phyloP scores from a whole-genome alignment of 2,797 vertebrate species.

The Myotis findleyi region DNA sequence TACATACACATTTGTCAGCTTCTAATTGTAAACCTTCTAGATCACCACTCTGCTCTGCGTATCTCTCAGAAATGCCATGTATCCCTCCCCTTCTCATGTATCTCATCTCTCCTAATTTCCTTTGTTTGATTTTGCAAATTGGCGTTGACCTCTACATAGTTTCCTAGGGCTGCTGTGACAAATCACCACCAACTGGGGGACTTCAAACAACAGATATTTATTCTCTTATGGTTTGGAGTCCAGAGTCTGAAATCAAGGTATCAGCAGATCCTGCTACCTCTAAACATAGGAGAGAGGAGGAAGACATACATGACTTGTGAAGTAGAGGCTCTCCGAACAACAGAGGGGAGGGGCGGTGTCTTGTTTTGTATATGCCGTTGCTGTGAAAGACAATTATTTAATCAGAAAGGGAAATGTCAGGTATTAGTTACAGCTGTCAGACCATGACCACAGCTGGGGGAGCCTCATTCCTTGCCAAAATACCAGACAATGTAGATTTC shows the following conservation, averaged over 20 bases:
- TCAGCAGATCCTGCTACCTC: background rate
- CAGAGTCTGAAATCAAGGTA: background rate
- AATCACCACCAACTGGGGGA: background rate
- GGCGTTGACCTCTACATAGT: background rate
- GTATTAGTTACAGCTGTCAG: constrained; percentile 1
- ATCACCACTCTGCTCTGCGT: background rate
- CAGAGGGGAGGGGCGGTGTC: background rate
- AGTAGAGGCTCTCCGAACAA: background rate
- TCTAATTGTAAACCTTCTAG: background rate
- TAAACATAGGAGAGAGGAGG: background rate
- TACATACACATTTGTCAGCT: background rate
- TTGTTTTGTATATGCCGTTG: background rate
- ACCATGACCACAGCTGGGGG: background rate
- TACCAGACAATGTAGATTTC: background rate
- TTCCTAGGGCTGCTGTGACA: background rate
- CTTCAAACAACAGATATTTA: background rate
- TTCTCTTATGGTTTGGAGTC: background rate
- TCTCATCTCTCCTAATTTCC: background rate
- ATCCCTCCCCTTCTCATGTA: background rate
- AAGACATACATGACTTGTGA: background rate
- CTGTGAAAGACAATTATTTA: constrained; percentile 48
- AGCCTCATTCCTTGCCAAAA: background rate
- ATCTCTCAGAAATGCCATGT: background rate
- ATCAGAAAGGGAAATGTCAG: constrained; percentile 2
- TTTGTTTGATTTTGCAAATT: background rate